Evolutionary conservation across 1,140 invertebrate genomes (phyloP).

Genomic region (Pogonus chalceus): DNA sequence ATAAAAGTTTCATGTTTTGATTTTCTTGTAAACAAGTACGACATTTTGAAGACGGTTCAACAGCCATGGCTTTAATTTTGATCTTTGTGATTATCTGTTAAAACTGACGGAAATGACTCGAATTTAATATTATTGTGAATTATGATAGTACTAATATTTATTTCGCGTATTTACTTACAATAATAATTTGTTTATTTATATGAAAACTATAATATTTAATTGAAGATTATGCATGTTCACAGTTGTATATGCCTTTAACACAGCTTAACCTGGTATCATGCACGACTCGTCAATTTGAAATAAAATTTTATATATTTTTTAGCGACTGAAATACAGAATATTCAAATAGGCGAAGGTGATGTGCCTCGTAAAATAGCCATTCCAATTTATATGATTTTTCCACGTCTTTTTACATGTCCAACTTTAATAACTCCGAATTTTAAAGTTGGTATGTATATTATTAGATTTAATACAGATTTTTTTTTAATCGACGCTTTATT

Average conservation of each 20-base stretch:
- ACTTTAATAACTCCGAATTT: slow-evolving; percentile 86
- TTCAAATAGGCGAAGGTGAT: slow-evolving; percentile 93
- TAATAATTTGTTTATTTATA: not conserved
- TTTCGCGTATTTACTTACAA: too few species aligned
- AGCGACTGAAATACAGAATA: slow-evolving; percentile 97
- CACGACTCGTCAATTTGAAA: not conserved
- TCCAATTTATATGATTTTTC: slow-evolving; percentile 93
- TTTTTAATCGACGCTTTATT: slow-evolving; percentile 34
- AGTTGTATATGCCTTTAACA: too few species aligned
- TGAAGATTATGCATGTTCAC: too few species aligned
- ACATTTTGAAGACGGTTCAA: slow-evolving; percentile 8
- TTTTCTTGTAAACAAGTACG: slow-evolving; percentile 4
- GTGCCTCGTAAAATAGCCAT: slow-evolving; percentile 68
- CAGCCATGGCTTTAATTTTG: too few species aligned
- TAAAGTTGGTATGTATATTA: slow-evolving; percentile 72
- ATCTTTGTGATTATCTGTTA: not conserved
- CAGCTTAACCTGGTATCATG: not conserved
- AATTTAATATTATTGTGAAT: not conserved
- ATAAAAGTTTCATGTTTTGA: not conserved
- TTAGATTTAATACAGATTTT: slow-evolving; percentile 4
- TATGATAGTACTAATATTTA: slow-evolving; percentile 1
- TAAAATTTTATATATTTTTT: slow-evolving; percentile 23
- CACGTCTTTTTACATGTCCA: slow-evolving; percentile 89
- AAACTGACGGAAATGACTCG: too few species aligned
- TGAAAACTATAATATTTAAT: not conserved